Base-by-base conservation (phyloP, 2,113 vertebrate species). In the Potamarius usumacintae region DNA sequence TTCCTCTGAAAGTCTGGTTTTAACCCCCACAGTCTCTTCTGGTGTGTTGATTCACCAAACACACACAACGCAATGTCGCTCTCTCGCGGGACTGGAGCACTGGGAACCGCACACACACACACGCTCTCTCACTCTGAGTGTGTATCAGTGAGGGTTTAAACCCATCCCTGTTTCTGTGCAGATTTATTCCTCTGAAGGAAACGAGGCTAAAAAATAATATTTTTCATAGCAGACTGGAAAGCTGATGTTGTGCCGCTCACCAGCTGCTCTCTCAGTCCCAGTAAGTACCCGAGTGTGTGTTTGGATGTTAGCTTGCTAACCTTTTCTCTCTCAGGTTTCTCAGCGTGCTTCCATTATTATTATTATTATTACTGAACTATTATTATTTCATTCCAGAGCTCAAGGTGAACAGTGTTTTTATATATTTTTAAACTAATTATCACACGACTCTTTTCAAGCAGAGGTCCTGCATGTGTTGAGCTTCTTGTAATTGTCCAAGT, bases 1-100 rank as follows among this genome's bases (percentile, higher is more conserved):
- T 91, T 90, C 55, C 84, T 83, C 27, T 83, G 34, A 80, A 85
- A 78, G 58, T 74, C 67, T 62, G 85, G 82, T 84, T 88, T 18
- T 77, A 84, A 74, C 83, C 80, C 55, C 82, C 79, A 87, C 89
- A 86, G 80, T 80, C 81, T 74, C 81, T 77, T 86, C 85, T 71
- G 58, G 14, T 62, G 30, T 60, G 79, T 85, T 86, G 88, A 87
- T 90, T 86, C 85, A 50, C 48, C 79, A 77, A 58, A n/a, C 18
- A 86, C 76, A 86, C 85, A 84, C 83, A 88, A 62, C 7, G 55
- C 85, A 83, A 83, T 72, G 85, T 77, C 71, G 27, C 69, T 83
- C 50, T 80, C 77, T 67, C 30, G 27, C 69, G 52, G 77, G 50
- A 86, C 72, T 55, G 14, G 34, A 42, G 18, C 57, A 71, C 15